Evolutionary conservation across 1,140 invertebrate genomes (phyloP), one percentile per base, ranked within the genome.

Genomic region (Diachasma alloeum): DNA sequence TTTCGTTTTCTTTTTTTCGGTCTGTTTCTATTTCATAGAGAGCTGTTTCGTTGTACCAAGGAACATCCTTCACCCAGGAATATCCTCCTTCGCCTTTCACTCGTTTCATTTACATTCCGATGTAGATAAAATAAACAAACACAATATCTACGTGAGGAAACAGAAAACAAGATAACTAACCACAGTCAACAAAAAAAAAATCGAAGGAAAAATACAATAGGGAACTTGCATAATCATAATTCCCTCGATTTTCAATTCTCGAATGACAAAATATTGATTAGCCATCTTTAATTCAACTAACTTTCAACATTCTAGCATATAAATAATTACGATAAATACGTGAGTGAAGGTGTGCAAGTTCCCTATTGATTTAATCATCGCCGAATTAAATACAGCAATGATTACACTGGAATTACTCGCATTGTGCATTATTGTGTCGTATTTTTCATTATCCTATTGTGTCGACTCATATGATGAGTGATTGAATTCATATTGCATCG

Each of bases 351-450:
- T 46, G 17, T 15, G 48, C 48, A 53, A 53, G 48, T 53, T 53
- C 48, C 48, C n/a, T 53, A 53, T n/a, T 53, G n/a, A 53, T 19
- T 17, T 53, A 19, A 53, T 53, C 1, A 63, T 63, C 24, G 15
- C 15, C 19, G 4, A 63, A 63, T 63, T 13, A 26, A 24, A 63
- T 63, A 63, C 6, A 59, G 19, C 24, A 63, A 63, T 26, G 22
- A 19, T 19, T 53, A 19, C 15, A 17, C 5, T 26, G 22, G 59
- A 63, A 31, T 63, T 13, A 63, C 6, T 63, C 39, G 9, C 39
- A 42, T 42, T 63, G 59, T 63, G 59, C 59, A 63, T 63, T 63
- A 63, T 59, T 26, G 59, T 63, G n/a, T 53, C 48, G 17, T 53
- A 15, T 53, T 13, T 53, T 53, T 53, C n/a, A 4, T 59, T 63